Evolutionary conservation across 2,113 vertebrate species (phyloP).

Genomic region (Anolis sagrei): DNA sequence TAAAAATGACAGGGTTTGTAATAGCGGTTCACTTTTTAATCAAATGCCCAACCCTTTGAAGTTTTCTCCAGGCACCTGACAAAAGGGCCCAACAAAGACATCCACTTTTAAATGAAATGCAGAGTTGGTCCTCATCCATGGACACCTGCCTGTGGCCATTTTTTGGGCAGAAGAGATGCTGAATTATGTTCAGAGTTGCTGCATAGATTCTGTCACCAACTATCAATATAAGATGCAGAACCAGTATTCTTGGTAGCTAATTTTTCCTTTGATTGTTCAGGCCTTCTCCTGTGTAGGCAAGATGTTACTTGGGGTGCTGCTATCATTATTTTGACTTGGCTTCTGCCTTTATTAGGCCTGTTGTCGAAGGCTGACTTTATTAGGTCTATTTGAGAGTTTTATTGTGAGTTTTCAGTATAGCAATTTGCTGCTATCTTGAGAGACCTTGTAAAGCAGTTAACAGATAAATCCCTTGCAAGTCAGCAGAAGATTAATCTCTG

Average conservation of each 20-base stretch:
- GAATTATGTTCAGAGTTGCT: too few relatives aligned
- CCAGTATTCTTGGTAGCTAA: too few relatives aligned
- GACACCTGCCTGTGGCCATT: background rate
- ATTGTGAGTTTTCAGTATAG: background rate
- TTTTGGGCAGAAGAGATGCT: background rate
- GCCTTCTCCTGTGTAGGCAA: background rate
- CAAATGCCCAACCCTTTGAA: background rate
- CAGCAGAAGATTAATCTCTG: too few relatives aligned
- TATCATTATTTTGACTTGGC: too few relatives aligned
- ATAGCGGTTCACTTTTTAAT: slow-evolving; percentile 14
- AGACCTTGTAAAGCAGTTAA: background rate
- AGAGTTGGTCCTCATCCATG: background rate
- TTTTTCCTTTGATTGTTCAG: background rate
- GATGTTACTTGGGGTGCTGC: background rate
- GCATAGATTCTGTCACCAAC: background rate
- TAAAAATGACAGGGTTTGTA: background rate
- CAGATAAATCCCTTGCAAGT: background rate
- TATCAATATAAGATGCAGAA: background rate
- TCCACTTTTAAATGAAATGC: too few relatives aligned
- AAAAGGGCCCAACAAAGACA: background rate
- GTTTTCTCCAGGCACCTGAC: slow-evolving; percentile 2
- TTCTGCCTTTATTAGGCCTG: background rate
- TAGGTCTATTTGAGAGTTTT: background rate
- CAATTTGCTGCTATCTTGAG: background rate
- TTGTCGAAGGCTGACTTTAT: background rate